Conservation (phyloP, 2,888 invertebrate genomes). For the Piscicola geometra region DNA sequence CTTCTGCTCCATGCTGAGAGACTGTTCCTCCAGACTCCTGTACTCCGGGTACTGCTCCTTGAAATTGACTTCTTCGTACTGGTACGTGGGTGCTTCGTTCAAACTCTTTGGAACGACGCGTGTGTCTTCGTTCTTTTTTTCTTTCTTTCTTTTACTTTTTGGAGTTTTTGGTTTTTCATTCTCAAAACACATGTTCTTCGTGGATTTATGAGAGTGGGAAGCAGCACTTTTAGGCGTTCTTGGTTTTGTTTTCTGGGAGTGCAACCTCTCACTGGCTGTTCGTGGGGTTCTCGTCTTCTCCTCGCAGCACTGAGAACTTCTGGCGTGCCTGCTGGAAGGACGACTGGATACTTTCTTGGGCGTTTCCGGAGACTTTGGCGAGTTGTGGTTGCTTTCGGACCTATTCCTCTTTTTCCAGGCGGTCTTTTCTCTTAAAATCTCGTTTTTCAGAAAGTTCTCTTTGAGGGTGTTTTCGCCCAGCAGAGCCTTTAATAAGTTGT, state of each 20-base stretch:
- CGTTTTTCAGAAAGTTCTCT: not conserved
- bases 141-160: not conserved
- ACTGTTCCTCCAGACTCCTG: not conserved
- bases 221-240: too few relatives aligned
- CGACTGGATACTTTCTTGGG: too few relatives aligned
- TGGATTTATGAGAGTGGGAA: too few relatives aligned
- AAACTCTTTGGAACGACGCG: not conserved
- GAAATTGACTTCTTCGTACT: not conserved
- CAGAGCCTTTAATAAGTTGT: slow-evolving; percentile 21
- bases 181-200: too few relatives aligned
- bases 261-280: too few relatives aligned
- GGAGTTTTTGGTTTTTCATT: too few relatives aligned
- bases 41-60: not conserved
- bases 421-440: not conserved
- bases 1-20: not conserved
- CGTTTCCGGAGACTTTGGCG: too few relatives aligned
- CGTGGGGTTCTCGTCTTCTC: too few relatives aligned
- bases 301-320: not conserved
- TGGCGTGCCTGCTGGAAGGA: not conserved
- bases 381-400: not conserved
- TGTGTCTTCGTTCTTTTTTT: not conserved
- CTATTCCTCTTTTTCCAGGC: not conserved
- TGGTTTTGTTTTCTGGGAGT: too few relatives aligned
- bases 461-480: slow-evolving; percentile 8
- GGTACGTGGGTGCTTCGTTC: too few relatives aligned